Evolutionary conservation across 2,888 invertebrate genomes (phyloP).

Genomic region (Hololepta plana): DNA sequence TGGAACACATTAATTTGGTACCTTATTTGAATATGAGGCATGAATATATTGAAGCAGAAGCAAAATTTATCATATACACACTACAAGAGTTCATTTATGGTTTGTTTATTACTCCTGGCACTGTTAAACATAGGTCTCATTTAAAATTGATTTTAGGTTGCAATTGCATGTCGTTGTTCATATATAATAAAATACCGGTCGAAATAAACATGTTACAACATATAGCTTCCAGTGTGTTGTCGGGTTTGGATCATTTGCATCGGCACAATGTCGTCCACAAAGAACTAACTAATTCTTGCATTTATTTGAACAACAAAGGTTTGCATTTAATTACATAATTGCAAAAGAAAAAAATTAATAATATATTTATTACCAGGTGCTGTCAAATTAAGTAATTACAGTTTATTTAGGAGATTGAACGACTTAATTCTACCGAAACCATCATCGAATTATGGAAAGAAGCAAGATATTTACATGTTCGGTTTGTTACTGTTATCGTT

Average conservation of each 20-base stretch:
- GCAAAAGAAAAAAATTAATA: too few relatives aligned
- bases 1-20: conserved; percentile 54
- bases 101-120: conserved; percentile 12
- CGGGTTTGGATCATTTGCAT: conserved; percentile 63
- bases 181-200: conserved; percentile 31
- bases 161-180: conserved; percentile 28
- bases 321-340: too few relatives aligned
- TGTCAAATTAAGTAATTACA: conserved; percentile 47
- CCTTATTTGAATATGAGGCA: conserved; percentile 59
- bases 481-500: conserved; percentile 51
- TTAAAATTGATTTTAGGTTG: conserved; percentile 15
- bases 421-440: conserved; percentile 32
- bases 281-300: conserved; percentile 55
- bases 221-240: conserved; percentile 53
- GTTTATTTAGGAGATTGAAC: conserved; percentile 45
- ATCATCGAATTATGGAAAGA: conserved; percentile 33
- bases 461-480: conserved; percentile 55
- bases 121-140: conserved; percentile 1
- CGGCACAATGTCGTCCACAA: conserved; percentile 67
- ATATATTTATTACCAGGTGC: conserved; percentile 21
- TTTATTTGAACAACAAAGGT: conserved; percentile 52
- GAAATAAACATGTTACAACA: conserved; percentile 39
- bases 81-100: conserved; percentile 50
- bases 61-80: conserved; percentile 43
- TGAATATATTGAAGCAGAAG: conserved; percentile 32